Evolutionary conservation across 2,888 invertebrate genomes (phyloP).

Genomic region (Leucozona laternaria): DNA sequence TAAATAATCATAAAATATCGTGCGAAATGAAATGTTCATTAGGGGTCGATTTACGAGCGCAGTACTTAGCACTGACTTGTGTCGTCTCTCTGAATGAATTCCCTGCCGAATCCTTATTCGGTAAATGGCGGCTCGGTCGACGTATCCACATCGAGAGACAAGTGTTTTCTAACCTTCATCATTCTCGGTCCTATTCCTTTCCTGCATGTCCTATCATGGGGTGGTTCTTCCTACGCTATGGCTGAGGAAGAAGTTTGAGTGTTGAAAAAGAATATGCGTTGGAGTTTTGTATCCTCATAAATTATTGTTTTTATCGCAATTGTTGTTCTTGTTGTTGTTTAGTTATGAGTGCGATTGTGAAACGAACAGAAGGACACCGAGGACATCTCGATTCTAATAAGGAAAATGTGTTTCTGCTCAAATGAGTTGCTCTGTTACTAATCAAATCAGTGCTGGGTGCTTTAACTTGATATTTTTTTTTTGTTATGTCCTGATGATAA

Average conservation of each 20-base stretch:
- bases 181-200: not conserved
- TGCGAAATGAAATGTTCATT: slow-evolving; percentile 76
- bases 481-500: not conserved
- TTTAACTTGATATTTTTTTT: slow-evolving; percentile 53
- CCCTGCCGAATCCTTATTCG: slow-evolving; percentile 20
- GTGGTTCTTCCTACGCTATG: slow-evolving; percentile 1
- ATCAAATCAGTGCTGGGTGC: slow-evolving; percentile 74
- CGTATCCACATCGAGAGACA: slow-evolving; percentile 60
- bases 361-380: slow-evolving; percentile 69
- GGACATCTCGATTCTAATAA: slow-evolving; percentile 70
- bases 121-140: not conserved
- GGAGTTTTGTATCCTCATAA: slow-evolving; percentile 74
- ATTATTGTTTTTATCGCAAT: slow-evolving; percentile 74
- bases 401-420: slow-evolving; percentile 76
- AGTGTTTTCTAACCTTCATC: slow-evolving; percentile 40
- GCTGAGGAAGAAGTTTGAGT: slow-evolving; percentile 40
- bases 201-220: slow-evolving; percentile 14
- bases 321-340: slow-evolving; percentile 48
- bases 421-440: slow-evolving; percentile 70
- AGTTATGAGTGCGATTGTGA: slow-evolving; percentile 49
- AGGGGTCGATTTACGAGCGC: slow-evolving; percentile 75
- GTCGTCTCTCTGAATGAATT: slow-evolving; percentile 40
- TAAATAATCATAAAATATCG: slow-evolving; percentile 76
- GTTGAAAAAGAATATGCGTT: slow-evolving; percentile 71
- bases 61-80: slow-evolving; percentile 68